Percentiles rank a stretch among this genome's conserved stretches.
Evolutionary conservation across 2,113 vertebrate species (phyloP).

Genomic region (Neogobius melanostomus): DNA sequence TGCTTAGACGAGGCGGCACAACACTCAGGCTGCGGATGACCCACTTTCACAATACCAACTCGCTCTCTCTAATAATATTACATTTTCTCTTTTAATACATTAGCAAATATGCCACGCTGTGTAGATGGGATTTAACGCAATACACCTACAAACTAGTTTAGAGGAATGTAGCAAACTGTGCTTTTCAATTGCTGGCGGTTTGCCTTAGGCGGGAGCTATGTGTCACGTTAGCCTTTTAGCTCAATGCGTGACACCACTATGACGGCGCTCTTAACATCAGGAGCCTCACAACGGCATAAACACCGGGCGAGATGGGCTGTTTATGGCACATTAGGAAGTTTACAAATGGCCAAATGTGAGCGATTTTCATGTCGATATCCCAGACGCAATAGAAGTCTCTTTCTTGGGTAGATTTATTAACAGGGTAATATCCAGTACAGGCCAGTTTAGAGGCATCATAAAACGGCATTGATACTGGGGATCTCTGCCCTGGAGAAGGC

Average conservation of each 20-base stretch:
- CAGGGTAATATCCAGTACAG: background rate
- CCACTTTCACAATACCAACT: constrained; percentile 69
- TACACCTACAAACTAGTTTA: constrained; percentile 61
- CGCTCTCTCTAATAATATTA: constrained; percentile 59
- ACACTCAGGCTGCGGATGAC: constrained; percentile 70
- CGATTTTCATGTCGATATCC: background rate
- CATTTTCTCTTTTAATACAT: constrained; percentile 62
- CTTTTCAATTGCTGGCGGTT: constrained; percentile 46
- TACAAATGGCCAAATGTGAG: constrained; percentile 27
- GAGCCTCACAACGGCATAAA: constrained; percentile 62
- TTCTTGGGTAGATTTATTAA: background rate
- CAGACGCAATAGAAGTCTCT: background rate
- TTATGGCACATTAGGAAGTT: constrained; percentile 40
- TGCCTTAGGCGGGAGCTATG: constrained; percentile 49
- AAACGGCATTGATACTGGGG: background rate
- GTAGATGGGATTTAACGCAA: constrained; percentile 60
- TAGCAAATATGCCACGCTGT: constrained; percentile 53
- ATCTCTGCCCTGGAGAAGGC: background rate
- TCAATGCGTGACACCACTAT: constrained; percentile 63
- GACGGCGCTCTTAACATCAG: constrained; percentile 73
- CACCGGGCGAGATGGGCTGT: constrained; percentile 48
- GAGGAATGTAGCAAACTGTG: constrained; percentile 53
- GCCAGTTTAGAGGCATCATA: background rate
- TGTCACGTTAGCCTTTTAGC: constrained; percentile 64
- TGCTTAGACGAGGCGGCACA: constrained; percentile 67